A percentile compares a stretch with the other conserved stretches of the same genome.
phyloP scores from a whole-genome alignment of 1,140 invertebrate species.

The Drosophila busckii region DNA sequence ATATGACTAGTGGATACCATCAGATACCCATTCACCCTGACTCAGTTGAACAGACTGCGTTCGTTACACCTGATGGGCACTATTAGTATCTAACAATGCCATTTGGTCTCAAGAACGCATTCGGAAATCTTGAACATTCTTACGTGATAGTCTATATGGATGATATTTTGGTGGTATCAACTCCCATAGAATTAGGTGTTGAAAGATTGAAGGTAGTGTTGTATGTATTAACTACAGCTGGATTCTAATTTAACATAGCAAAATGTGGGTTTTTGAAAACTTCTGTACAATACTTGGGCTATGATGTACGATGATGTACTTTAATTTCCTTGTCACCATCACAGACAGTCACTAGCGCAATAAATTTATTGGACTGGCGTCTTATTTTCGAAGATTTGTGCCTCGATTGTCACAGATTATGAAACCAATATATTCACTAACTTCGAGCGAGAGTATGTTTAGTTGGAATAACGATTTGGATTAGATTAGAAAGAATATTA shows the following conservation, averaged over 20 bases:
- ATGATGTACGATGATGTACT: too few relatives aligned
- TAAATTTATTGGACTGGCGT: neutral
- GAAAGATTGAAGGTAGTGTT: neutral
- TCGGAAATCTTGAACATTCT: conserved; percentile 5
- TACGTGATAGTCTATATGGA: conserved; percentile 1
- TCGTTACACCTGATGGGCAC: conserved; percentile 7
- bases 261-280: too few relatives aligned
- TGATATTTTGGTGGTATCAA: conserved; percentile 1
- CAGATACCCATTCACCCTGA: conserved; percentile 10
- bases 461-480: conserved; percentile 3
- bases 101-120: conserved; percentile 3
- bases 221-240: neutral
- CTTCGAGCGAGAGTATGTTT: neutral
- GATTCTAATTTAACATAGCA: too few relatives aligned
- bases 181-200: neutral
- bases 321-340: neutral
- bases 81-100: neutral
- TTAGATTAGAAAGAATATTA: neutral
- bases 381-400: conserved; percentile 11
- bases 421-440: conserved; percentile 5
- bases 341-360: neutral
- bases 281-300: too few relatives aligned
- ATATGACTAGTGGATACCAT: conserved; percentile 4
- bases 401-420: conserved; percentile 4
- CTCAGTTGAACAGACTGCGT: conserved; percentile 10